A percentile compares a stretch with the other conserved stretches of the same genome.
phyloP scores from a whole-genome alignment of 2,888 invertebrate genomes.

The Yponomeuta malinellus region DNA sequence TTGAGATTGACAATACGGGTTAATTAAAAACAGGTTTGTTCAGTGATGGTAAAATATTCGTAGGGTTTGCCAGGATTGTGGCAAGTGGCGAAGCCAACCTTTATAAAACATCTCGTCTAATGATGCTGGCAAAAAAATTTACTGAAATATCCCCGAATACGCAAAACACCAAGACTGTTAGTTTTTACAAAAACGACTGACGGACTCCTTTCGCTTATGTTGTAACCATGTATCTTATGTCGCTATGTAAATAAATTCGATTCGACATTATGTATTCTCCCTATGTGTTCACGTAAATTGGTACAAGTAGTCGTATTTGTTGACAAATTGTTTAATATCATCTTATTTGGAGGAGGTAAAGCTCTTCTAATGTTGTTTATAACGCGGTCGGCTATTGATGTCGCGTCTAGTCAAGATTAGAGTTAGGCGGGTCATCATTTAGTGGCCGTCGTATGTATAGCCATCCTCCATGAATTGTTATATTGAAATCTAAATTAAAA shows the following conservation, averaged over 20 bases:
- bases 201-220: background rate
- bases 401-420: background rate
- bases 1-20: too few species aligned
- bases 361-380: constrained; percentile 5
- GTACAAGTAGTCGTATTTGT: constrained; percentile 17
- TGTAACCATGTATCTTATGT: background rate
- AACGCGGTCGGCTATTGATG: background rate
- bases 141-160: background rate
- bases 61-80: too few species aligned
- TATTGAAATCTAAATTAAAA: constrained; percentile 5
- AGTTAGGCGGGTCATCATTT: background rate
- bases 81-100: too few species aligned
- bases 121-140: background rate
- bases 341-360: constrained; percentile 5
- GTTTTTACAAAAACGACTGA: constrained; percentile 23
- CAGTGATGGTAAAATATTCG: too few species aligned
- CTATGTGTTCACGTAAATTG: constrained; percentile 16
- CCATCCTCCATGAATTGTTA: constrained; percentile 2
- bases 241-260: constrained; percentile 9
- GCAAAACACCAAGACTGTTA: constrained; percentile 22
- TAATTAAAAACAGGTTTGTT: too few species aligned
- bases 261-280: background rate
- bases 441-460: background rate
- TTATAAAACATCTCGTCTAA: too few species aligned
- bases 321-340: constrained; percentile 11